Evolutionary conservation across 2,113 vertebrate genomes (phyloP).

Genomic region (Spermophilus dauricus): DNA sequence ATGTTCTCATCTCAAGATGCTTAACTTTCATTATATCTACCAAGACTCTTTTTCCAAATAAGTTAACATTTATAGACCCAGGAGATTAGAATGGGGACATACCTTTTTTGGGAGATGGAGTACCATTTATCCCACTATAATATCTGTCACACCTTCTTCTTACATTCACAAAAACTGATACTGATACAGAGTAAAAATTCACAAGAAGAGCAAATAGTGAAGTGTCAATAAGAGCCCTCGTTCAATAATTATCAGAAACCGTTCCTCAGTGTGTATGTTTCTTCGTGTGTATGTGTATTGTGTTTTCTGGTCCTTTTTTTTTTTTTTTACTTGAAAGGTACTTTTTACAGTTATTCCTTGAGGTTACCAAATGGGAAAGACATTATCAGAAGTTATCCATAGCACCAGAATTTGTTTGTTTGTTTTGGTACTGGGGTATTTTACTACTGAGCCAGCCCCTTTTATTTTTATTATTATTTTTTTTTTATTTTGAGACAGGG

Average conservation of each 20-base stretch:
- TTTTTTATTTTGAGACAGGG: too few species aligned
- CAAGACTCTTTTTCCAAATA: not conserved
- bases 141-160: not conserved
- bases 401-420: not conserved
- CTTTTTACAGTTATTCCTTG: not conserved
- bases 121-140: not conserved
- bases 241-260: not conserved
- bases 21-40: slow-evolving; percentile 12
- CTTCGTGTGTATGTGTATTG: not conserved
- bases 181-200: not conserved
- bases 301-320: not conserved
- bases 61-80: not conserved
- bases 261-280: not conserved
- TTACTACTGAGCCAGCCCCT: too few species aligned
- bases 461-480: too few species aligned
- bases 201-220: not conserved
- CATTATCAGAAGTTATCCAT: not conserved
- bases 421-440: too few species aligned
- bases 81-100: not conserved
- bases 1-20: not conserved
- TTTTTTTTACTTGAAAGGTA: not conserved
- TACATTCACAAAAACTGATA: not conserved
- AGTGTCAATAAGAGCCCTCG: not conserved
- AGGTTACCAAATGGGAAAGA: not conserved
- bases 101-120: not conserved